Evolutionary conservation across 1,140 invertebrate species (phyloP).

Genomic region (Vanessa tameamea): DNA sequence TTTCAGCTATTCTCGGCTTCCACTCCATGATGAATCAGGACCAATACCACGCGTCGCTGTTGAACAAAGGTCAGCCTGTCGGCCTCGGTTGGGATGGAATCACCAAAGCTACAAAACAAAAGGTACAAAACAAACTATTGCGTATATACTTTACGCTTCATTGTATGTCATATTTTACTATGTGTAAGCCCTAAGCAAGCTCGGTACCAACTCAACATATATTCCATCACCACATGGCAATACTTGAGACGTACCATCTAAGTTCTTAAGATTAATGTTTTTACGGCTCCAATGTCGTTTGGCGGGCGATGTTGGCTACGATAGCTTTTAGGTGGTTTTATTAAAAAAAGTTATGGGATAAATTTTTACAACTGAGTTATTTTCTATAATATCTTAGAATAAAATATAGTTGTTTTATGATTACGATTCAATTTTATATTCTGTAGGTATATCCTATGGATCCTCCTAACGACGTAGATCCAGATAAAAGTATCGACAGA

Average conservation of each 20-base stretch:
- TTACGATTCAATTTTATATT: neutral
- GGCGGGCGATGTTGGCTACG: no score
- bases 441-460: constrained; percentile 89
- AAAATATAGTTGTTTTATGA: neutral
- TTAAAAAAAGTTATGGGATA: no score
- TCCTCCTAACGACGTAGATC: constrained; percentile 96
- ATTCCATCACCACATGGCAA: no score
- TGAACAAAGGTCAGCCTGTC: constrained; percentile 94
- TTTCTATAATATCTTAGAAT: neutral
- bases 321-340: no score
- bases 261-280: no score
- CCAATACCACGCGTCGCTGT: constrained; percentile 97
- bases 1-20: constrained; percentile 97
- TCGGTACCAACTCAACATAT: no score
- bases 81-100: constrained; percentile 95
- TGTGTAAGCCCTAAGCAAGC: no score
- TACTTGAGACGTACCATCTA: no score
- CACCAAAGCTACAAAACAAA: constrained; percentile 96
- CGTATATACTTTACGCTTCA: no score
- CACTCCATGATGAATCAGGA: constrained; percentile 99
- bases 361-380: no score
- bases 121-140: constrained; percentile 71
- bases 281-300: no score
- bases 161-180: no score
- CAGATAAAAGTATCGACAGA: constrained; percentile 93